phyloP scores from a whole-genome alignment of 2,888 invertebrate species.

The Nymphalis c-album region DNA sequence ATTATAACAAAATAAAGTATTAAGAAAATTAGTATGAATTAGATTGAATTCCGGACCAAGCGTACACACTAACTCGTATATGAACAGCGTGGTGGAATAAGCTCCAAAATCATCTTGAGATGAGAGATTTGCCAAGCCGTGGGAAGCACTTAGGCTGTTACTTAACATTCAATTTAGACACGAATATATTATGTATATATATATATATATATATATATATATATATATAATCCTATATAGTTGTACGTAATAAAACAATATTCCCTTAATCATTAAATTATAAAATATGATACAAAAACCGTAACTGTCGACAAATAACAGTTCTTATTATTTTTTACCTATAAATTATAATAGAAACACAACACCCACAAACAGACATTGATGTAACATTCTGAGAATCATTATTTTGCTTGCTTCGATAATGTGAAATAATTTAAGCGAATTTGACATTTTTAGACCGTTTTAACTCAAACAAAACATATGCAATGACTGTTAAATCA shows the following conservation, averaged over 20 bases:
- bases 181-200: neutral
- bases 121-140: too few species aligned
- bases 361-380: slow-evolving; percentile 62
- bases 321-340: slow-evolving; percentile 43
- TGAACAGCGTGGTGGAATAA: too few species aligned
- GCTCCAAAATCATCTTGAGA: too few species aligned
- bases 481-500: neutral
- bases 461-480: slow-evolving; percentile 14
- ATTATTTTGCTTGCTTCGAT: slow-evolving; percentile 59
- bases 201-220: too few species aligned
- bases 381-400: slow-evolving; percentile 69
- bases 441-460: slow-evolving; percentile 39
- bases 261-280: neutral
- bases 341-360: slow-evolving; percentile 50
- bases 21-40: too few species aligned
- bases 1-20: too few species aligned
- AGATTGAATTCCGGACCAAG: too few species aligned
- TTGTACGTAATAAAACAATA: neutral
- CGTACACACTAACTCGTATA: too few species aligned
- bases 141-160: too few species aligned
- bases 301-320: neutral
- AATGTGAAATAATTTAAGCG: slow-evolving; percentile 49
- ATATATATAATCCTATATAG: neutral
- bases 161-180: too few species aligned
- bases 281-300: neutral